Evolutionary conservation across 2,888 invertebrate genomes (phyloP), one percentile per base, ranked within the genome.

Genomic region (Osmoderma eremita): DNA sequence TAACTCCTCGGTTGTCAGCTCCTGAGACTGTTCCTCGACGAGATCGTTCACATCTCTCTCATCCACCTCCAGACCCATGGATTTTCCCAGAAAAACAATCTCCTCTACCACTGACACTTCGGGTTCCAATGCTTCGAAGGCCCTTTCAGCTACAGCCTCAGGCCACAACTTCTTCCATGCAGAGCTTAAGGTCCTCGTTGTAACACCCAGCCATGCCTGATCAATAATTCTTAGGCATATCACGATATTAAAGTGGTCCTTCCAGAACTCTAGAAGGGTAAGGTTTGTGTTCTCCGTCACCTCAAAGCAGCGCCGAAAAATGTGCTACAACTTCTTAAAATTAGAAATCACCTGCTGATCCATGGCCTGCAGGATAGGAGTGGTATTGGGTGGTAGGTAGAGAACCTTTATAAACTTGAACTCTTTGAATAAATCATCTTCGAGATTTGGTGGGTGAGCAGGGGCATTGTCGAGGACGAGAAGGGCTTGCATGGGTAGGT

Each of bases 61-160:
- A 36, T 36, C 36, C 36, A 36, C 36, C 50, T 50, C 50, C 50
- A 50, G 50, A 50, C 18, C 50, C 50, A 50, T 18, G 50, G 50
- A 50, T 50, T 50, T 50, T 50, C 50, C 50, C 50, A 50, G 50
- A 50, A n/a, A n/a, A n/a, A n/a, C n/a, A n/a, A n/a, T n/a, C n/a
- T n/a, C n/a, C n/a, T n/a, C n/a, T n/a, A n/a, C n/a, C n/a, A n/a
- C n/a, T 68, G 69, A 63, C 63, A 65, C 69, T 64, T 70, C 71
- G 66, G 70, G 66, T 69, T 65, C 68, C 65, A 77, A 76, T 76
- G 74, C 78, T 75, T 79, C 75, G 78, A 73, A 72, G 73, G 72
- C 75, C 76, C 72, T 65, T 71, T 69, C 69, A 61, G 71, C 71
- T 69, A 75, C 70, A 70, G 67, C 69, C 67, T 71, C 71, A 65